Conservation (phyloP, 2,113 vertebrate genomes). For the Varanus salvator region DNA sequence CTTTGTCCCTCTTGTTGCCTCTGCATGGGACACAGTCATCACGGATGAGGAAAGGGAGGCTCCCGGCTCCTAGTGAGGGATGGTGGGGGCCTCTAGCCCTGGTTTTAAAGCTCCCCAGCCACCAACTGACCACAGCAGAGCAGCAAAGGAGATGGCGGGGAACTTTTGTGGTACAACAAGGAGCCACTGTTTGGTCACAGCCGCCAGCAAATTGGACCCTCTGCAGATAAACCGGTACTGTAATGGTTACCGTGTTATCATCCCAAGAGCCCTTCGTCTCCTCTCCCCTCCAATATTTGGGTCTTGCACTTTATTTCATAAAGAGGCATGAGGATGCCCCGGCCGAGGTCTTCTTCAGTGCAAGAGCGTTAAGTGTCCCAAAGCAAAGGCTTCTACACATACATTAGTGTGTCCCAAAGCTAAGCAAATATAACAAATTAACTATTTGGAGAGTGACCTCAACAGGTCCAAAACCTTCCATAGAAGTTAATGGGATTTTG, state of each 20-base stretch:
- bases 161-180: background rate
- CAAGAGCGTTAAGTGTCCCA: background rate
- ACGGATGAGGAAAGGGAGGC: background rate
- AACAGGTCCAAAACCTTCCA: background rate
- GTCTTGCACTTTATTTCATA: background rate
- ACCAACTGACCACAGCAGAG: background rate
- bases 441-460: conserved; percentile 16
- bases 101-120: background rate
- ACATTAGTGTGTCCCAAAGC: conserved; percentile 2
- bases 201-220: background rate
- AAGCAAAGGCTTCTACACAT: background rate
- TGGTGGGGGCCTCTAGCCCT: too few relatives aligned
- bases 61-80: background rate
- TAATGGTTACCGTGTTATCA: background rate
- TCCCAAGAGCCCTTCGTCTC: background rate
- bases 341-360: background rate
- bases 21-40: conserved; percentile 7
- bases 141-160: background rate
- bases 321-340: background rate
- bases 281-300: background rate
- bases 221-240: background rate
- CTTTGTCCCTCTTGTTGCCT: conserved; percentile 41
- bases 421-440: conserved; percentile 34
- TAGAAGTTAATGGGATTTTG: background rate
- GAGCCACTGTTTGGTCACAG: background rate